Conservation (phyloP, 2,113 vertebrate species). For the Gobio gobio region DNA sequence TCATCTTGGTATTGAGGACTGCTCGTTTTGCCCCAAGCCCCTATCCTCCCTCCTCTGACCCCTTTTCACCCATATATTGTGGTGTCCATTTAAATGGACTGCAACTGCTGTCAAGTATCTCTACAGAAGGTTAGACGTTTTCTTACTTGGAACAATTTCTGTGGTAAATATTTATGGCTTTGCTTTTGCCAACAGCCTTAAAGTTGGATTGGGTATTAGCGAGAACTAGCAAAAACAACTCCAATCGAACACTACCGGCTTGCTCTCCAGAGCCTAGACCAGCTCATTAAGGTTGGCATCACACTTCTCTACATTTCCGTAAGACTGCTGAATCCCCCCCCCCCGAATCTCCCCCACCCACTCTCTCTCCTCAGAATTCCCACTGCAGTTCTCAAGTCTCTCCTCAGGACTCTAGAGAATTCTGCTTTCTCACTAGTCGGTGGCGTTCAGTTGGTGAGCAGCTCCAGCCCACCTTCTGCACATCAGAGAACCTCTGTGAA, state of each 20-base stretch:
- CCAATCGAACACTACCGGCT: slow-evolving; percentile 6
- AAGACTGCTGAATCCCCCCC: slow-evolving; percentile 33
- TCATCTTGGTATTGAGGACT: slow-evolving; percentile 43
- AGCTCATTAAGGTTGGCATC: slow-evolving; percentile 64
- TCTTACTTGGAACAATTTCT: neutral
- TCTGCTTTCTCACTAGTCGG: slow-evolving; percentile 72
- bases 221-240: slow-evolving; percentile 56
- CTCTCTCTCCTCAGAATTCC: slow-evolving; percentile 66
- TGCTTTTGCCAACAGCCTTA: slow-evolving; percentile 56
- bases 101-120: neutral
- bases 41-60: neutral
- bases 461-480: slow-evolving; percentile 86
- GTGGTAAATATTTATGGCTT: slow-evolving; percentile 37
- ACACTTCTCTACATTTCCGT: slow-evolving; percentile 54
- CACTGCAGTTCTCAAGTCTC: slow-evolving; percentile 63
- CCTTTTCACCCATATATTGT: neutral
- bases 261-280: slow-evolving; percentile 60
- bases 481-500: slow-evolving; percentile 92
- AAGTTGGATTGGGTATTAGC: slow-evolving; percentile 31
- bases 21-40: neutral
- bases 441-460: slow-evolving; percentile 61
- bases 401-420: slow-evolving; percentile 61
- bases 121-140: neutral
- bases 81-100: neutral
- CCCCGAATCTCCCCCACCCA: slow-evolving; percentile 32